Conservation (phyloP, 2,113 vertebrate species). For the Chauna torquata region DNA sequence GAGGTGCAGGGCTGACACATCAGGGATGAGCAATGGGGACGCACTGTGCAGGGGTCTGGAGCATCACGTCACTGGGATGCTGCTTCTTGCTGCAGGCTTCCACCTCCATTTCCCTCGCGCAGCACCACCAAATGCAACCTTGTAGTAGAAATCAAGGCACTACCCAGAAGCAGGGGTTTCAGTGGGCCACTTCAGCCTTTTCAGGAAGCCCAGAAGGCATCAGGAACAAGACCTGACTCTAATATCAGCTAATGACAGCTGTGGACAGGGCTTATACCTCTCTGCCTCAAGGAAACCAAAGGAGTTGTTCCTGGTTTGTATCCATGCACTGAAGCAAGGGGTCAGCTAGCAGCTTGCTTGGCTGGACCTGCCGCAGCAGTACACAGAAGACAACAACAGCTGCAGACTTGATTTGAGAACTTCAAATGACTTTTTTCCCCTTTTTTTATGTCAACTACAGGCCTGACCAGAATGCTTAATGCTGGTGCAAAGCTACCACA, state of each 20-base stretch:
- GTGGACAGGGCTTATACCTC: background rate
- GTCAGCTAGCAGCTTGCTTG: background rate
- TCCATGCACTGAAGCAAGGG: background rate
- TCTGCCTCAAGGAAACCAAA: background rate
- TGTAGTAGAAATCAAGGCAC: fast-evolving
- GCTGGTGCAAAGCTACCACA: background rate
- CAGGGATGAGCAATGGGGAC: background rate
- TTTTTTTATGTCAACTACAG: background rate
- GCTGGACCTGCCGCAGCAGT: background rate
- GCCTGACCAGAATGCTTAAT: constrained; percentile 19
- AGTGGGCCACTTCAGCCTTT: fast-evolving
- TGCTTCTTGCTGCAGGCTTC: fast-evolving
- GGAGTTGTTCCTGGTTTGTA: background rate
- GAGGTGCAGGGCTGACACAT: background rate
- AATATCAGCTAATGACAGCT: background rate
- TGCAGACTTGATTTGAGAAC: background rate
- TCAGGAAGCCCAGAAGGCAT: background rate
- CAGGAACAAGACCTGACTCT: background rate
- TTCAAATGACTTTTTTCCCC: background rate
- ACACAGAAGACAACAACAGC: background rate
- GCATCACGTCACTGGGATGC: background rate
- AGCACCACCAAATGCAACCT: background rate
- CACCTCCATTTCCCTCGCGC: background rate
- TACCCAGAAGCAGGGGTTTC: background rate
- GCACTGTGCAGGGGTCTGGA: background rate